Conservation (phyloP, 2,797 vertebrate species). For the Gila robusta region DNA sequence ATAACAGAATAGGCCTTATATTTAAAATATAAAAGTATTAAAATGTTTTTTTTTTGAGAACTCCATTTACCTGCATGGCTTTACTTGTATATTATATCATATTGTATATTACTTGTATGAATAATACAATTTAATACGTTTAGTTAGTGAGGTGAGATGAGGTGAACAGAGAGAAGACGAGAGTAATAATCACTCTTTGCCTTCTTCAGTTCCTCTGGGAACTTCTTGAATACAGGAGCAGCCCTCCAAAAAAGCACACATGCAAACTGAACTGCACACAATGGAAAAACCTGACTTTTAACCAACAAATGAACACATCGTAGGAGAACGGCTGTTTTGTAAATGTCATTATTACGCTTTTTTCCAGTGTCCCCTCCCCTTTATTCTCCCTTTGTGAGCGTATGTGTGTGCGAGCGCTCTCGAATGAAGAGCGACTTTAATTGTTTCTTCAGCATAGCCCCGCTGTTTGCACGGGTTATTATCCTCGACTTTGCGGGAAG, state of each 20-base stretch:
- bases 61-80: background rate
- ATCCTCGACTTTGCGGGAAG: conserved; percentile 63
- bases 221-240: conserved; percentile 45
- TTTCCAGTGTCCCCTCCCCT: conserved; percentile 33
- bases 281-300: conserved; percentile 50
- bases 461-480: conserved; percentile 67
- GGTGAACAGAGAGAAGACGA: conserved; percentile 39
- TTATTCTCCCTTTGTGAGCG: conserved; percentile 43
- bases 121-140: background rate
- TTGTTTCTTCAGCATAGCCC: conserved; percentile 66
- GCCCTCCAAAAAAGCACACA: conserved; percentile 46
- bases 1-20: background rate
- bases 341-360: conserved; percentile 63
- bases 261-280: conserved; percentile 49
- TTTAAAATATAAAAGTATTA: background rate
- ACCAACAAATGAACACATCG: conserved; percentile 51
- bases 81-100: no score
- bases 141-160: conserved; percentile 34
- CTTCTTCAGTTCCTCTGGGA: conserved; percentile 48
- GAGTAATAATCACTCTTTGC: conserved; percentile 47
- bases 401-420: conserved; percentile 43
- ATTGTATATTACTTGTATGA: no score
- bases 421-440: conserved; percentile 64
- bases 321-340: conserved; percentile 54
- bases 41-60: background rate